phyloP scores from a whole-genome alignment of 2,113 vertebrate species.

The Hippocampus barbouri region DNA sequence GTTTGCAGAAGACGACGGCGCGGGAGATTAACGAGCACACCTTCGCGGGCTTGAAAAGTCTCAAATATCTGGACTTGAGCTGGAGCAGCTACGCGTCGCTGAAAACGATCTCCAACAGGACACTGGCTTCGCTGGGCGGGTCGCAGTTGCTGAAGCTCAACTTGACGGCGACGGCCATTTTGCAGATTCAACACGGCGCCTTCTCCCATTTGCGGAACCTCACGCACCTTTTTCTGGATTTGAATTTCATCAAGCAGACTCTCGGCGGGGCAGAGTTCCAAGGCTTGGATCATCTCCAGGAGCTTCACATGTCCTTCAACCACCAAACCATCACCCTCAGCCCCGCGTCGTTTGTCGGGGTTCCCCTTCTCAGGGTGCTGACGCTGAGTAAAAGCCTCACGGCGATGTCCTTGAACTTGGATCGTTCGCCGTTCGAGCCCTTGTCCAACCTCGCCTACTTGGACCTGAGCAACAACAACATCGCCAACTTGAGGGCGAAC shows the following conservation, averaged over 20 bases:
- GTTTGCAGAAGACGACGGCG: constrained; percentile 74
- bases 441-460: constrained; percentile 79
- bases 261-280: constrained; percentile 83
- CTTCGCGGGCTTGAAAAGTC: constrained; percentile 80
- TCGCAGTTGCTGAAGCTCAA: constrained; percentile 82
- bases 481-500: constrained; percentile 81
- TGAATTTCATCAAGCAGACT: constrained; percentile 82
- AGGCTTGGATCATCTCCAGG: constrained; percentile 76
- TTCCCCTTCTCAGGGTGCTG: constrained; percentile 77
- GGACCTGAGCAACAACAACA: constrained; percentile 94
- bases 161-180: constrained; percentile 76
- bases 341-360: constrained; percentile 74
- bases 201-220: constrained; percentile 78
- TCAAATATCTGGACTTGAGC: constrained; percentile 78
- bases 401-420: constrained; percentile 61
- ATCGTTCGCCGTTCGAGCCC: constrained; percentile 80
- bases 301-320: constrained; percentile 83
- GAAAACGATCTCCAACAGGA: constrained; percentile 74
- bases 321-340: constrained; percentile 71
- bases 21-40: constrained; percentile 66
- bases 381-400: constrained; percentile 78
- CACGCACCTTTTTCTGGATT: constrained; percentile 77
- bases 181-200: constrained; percentile 64
- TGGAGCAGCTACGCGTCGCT: constrained; percentile 67
- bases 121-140: constrained; percentile 79